A percentile compares a stretch with the other conserved stretches of the same genome.
Conservation (phyloP, 2,113 vertebrate genomes). For the Puntigrus tetrazona region DNA sequence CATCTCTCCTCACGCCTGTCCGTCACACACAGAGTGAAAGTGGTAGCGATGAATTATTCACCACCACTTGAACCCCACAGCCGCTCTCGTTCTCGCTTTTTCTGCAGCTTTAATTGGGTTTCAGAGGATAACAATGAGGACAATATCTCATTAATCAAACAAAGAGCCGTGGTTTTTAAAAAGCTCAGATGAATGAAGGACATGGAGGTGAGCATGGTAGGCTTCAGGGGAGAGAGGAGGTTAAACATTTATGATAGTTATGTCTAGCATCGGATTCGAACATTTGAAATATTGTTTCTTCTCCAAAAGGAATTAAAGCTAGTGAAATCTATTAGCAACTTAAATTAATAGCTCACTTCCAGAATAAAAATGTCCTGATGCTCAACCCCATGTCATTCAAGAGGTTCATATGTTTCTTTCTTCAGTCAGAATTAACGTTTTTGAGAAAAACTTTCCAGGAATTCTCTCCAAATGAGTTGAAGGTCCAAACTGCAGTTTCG, state of each 20-base stretch:
- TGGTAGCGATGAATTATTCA: slow-evolving; percentile 69
- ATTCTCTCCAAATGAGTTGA: too few relatives aligned
- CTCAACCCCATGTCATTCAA: too few relatives aligned
- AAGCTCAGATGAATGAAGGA: slow-evolving; percentile 12
- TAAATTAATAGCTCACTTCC: too few relatives aligned
- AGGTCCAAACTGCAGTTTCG: too few relatives aligned
- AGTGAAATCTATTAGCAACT: not conserved
- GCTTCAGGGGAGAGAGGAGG: not conserved
- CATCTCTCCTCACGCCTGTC: slow-evolving; percentile 42
- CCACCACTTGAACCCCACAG: slow-evolving; percentile 56
- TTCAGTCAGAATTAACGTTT: too few relatives aligned
- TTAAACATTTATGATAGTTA: slow-evolving; percentile 3
- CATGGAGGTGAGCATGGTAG: not conserved
- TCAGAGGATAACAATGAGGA: slow-evolving; percentile 19
- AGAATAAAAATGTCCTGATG: too few relatives aligned
- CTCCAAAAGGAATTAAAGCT: not conserved
- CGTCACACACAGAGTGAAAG: slow-evolving; percentile 34
- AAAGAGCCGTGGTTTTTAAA: not conserved
- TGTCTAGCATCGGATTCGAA: not conserved
- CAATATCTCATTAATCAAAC: slow-evolving; percentile 52
- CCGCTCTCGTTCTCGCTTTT: slow-evolving; percentile 12
- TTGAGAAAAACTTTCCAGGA: too few relatives aligned
- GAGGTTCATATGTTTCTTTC: too few relatives aligned
- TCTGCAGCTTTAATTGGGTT: slow-evolving; percentile 31
- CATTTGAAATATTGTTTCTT: not conserved